These are phyloP conservation scores for Stigmatopora argus DNA, from an alignment of 2,113 vertebrate species.

Conservation along the genomic window DNA sequence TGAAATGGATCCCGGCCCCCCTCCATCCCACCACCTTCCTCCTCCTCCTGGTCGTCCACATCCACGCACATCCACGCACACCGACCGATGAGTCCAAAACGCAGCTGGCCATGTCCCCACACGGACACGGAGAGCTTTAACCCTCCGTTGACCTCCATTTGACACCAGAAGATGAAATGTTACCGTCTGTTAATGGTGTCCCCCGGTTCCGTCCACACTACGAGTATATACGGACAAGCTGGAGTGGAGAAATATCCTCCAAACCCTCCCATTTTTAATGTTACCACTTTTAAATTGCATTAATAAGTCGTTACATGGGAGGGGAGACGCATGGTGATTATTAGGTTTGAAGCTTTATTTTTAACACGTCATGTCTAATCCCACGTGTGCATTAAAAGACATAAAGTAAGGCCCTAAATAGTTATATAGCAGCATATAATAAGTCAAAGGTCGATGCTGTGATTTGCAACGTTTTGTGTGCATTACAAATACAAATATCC, in stretches of 20 bases:
- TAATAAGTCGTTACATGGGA: background rate
- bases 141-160: slow-evolving; percentile 98
- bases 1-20: slow-evolving; percentile 89
- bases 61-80: background rate
- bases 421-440: background rate
- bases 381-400: background rate
- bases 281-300: background rate
- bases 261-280: background rate
- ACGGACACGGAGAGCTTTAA: slow-evolving; percentile 96
- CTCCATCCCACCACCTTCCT: slow-evolving; percentile 62
- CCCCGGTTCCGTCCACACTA: slow-evolving; percentile 70
- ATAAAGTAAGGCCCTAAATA: background rate
- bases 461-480: background rate
- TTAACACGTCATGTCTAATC: background rate
- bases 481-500: background rate
- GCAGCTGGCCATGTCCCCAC: slow-evolving; percentile 95
- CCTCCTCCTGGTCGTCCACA: slow-evolving; percentile 66
- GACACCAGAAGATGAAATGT: slow-evolving; percentile 97
- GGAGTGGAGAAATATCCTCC: background rate
- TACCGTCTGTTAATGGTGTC: slow-evolving; percentile 96
- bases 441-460: background rate
- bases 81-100: slow-evolving; percentile 90
- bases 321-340: background rate
- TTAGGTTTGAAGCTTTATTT: background rate
- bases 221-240: slow-evolving; percentile 13